Conservation (phyloP, 2,797 vertebrate genomes). For the Clarias fuscus region DNA sequence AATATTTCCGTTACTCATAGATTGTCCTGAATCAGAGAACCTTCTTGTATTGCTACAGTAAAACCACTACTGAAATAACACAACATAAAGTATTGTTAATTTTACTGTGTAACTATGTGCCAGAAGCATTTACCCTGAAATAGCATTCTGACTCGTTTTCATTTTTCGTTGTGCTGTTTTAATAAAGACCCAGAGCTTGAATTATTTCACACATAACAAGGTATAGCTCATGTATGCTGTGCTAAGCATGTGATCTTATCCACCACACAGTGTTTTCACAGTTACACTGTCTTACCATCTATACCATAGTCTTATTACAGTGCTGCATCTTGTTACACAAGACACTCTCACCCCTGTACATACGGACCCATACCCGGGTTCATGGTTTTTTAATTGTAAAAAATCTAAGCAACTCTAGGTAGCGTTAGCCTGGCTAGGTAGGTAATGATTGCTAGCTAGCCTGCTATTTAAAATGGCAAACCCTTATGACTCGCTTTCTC, state of each 20-base stretch:
- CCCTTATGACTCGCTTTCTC: neutral
- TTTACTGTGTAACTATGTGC: neutral
- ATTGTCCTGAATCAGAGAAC: neutral
- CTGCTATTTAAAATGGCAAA: neutral
- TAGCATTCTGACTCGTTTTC: neutral
- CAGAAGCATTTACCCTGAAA: neutral
- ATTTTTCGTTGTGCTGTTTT: neutral
- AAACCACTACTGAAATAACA: neutral
- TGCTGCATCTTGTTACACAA: too few relatives aligned
- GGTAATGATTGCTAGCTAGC: neutral
- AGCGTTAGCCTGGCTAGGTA: neutral
- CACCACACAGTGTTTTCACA: too few relatives aligned
- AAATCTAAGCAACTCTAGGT: neutral
- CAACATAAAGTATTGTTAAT: neutral
- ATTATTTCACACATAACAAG: neutral
- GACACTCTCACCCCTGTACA: too few relatives aligned
- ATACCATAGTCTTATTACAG: too few relatives aligned
- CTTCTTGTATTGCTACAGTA: neutral
- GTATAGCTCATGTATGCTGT: too few relatives aligned
- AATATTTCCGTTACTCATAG: neutral
- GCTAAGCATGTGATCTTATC: too few relatives aligned
- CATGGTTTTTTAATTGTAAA: too few relatives aligned
- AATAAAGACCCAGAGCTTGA: neutral
- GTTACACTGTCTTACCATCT: too few relatives aligned
- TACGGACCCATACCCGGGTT: too few relatives aligned